These are phyloP conservation scores for Drosophila tripunctata DNA, from an alignment of 2,888 invertebrate genomes.

Conservation along the genomic window DNA sequence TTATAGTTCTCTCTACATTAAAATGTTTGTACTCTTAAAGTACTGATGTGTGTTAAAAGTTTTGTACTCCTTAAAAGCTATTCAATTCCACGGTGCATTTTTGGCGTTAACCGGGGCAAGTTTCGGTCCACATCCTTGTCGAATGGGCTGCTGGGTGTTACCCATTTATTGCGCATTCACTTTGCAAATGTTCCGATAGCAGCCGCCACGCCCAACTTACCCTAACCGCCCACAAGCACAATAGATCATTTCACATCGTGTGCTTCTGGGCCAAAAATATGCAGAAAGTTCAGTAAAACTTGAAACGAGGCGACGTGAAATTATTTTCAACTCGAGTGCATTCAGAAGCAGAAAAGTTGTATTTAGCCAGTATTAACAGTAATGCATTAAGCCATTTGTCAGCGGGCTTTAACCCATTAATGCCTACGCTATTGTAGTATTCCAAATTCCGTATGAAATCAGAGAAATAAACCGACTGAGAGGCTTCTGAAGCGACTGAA, in stretches of 20 bases:
- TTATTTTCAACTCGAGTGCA: slow-evolving; percentile 67
- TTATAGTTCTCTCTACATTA: too few species aligned
- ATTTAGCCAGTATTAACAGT: slow-evolving; percentile 28
- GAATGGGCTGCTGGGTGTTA: slow-evolving; percentile 8
- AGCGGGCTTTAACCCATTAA: slow-evolving; percentile 42
- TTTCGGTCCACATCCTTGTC: slow-evolving; percentile 42
- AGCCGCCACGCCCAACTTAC: slow-evolving; percentile 15
- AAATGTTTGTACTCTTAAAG: too few species aligned
- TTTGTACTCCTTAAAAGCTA: not conserved
- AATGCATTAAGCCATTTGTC: slow-evolving; percentile 53
- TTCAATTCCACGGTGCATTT: slow-evolving; percentile 2
- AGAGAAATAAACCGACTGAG: not conserved
- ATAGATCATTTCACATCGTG: slow-evolving; percentile 66
- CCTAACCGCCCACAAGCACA: slow-evolving; percentile 35
- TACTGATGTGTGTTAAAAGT: too few species aligned
- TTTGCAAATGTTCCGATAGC: slow-evolving; percentile 48
- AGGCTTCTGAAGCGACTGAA: not conserved
- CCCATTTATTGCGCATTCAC: slow-evolving; percentile 62
- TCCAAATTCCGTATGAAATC: not conserved
- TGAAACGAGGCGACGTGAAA: slow-evolving; percentile 44
- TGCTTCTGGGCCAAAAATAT: slow-evolving; percentile 47
- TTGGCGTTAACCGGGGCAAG: slow-evolving; percentile 55
- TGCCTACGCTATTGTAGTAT: not conserved
- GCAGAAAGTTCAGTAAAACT: slow-evolving; percentile 65
- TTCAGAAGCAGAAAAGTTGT: slow-evolving; percentile 21